phyloP scores from a whole-genome alignment of 2,888 invertebrate genomes.

The Drosophila nr. fundita region DNA sequence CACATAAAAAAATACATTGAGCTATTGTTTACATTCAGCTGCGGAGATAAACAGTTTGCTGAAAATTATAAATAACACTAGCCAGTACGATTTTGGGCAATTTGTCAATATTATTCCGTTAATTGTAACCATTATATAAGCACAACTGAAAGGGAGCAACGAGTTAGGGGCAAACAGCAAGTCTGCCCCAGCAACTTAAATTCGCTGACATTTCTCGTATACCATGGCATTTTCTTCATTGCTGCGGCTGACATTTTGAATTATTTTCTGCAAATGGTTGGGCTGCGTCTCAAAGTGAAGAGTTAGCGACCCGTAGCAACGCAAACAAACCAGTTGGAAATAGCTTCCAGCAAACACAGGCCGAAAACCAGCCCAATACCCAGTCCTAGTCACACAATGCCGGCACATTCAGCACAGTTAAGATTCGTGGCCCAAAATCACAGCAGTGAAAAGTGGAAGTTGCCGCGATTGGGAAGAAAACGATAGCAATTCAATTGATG shows the following conservation, averaged over 20 bases:
- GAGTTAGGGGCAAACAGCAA: not conserved
- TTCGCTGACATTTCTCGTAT: constrained; percentile 64
- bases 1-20: constrained; percentile 62
- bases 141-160: constrained; percentile 1
- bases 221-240: constrained; percentile 53
- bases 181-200: constrained; percentile 37
- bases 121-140: constrained; percentile 28
- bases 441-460: constrained; percentile 45
- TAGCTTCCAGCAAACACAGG: not conserved
- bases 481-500: constrained; percentile 56
- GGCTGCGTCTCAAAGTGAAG: constrained; percentile 35
- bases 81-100: constrained; percentile 11
- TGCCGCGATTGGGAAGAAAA: constrained; percentile 50
- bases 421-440: constrained; percentile 43
- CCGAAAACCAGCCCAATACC: not conserved
- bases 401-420: constrained; percentile 16
- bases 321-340: constrained; percentile 44
- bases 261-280: constrained; percentile 69
- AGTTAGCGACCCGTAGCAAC: constrained; percentile 59
- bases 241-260: constrained; percentile 77
- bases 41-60: constrained; percentile 50
- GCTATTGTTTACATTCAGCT: constrained; percentile 43
- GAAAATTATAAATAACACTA: constrained; percentile 45
- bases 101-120: constrained; percentile 45
- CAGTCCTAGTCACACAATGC: not conserved